Percentiles rank a stretch among this genome's conserved stretches.
phyloP scores from a whole-genome alignment of 2,888 invertebrate species.

The Cantharis flavilabris region DNA sequence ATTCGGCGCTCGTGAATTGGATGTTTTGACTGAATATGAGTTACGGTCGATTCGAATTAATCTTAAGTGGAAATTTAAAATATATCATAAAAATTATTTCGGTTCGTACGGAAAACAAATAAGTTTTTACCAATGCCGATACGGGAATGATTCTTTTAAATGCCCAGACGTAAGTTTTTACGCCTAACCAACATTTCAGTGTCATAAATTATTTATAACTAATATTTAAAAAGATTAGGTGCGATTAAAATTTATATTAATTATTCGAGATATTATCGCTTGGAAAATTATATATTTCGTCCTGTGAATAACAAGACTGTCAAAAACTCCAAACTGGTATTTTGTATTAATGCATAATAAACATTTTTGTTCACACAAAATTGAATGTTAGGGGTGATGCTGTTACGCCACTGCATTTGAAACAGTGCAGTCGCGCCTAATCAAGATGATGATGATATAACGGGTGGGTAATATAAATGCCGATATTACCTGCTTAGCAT shows the following conservation, averaged over 20 bases:
- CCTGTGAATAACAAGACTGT: constrained; percentile 2
- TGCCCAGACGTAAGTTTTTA: background rate
- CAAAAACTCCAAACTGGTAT: background rate
- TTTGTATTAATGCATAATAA: background rate
- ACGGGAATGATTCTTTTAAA: background rate
- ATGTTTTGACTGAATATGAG: constrained; percentile 38
- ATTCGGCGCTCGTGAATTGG: constrained; percentile 32
- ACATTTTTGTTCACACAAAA: background rate
- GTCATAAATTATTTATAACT: constrained; percentile 2
- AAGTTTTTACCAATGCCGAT: background rate
- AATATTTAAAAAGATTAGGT: constrained; percentile 2
- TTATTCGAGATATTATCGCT: background rate
- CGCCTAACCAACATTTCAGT: background rate
- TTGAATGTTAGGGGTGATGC: background rate
- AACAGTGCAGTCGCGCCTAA: background rate
- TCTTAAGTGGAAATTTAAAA: constrained; percentile 12
- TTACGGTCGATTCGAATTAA: constrained; percentile 27
- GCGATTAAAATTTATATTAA: constrained; percentile 3
- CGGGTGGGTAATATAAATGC: background rate
- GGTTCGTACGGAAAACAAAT: background rate
- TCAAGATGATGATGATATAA: background rate
- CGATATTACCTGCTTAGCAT: constrained; percentile 30
- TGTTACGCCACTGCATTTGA: background rate
- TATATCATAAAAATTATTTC: background rate
- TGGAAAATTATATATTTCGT: background rate